phyloP scores from a whole-genome alignment of 1,140 invertebrate species.

The Cyclargus thomasi region DNA sequence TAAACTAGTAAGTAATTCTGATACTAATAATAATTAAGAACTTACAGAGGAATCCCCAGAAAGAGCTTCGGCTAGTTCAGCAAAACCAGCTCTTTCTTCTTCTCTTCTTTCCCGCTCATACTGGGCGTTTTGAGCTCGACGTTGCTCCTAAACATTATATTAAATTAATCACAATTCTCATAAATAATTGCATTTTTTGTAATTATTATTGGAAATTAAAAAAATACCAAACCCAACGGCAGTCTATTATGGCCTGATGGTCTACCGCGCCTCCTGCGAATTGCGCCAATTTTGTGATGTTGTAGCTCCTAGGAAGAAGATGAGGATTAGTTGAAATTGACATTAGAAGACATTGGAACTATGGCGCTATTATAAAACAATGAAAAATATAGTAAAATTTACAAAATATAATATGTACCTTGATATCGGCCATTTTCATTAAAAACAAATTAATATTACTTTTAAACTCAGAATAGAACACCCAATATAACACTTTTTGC shows the following conservation, averaged over 20 bases:
- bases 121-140: background rate
- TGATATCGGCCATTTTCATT: too few relatives aligned
- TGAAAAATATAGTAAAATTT: too few relatives aligned
- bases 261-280: background rate
- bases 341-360: too few relatives aligned
- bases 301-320: background rate
- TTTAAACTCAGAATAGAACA: too few relatives aligned
- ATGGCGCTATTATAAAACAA: too few relatives aligned
- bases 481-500: too few relatives aligned
- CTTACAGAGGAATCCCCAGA: background rate
- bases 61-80: background rate
- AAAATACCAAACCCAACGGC: background rate
- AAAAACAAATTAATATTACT: too few relatives aligned
- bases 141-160: background rate
- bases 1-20: too few relatives aligned
- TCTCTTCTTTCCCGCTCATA: constrained; percentile 2
- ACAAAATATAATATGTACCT: too few relatives aligned
- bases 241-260: constrained; percentile 7
- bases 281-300: background rate
- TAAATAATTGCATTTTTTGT: too few relatives aligned
- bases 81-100: constrained; percentile 1
- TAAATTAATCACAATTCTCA: too few relatives aligned
- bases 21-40: background rate
- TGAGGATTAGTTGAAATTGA: background rate
- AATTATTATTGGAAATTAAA: background rate